Conservation (phyloP, 2,797 vertebrate species). For the Arrhamphus sclerolepis region DNA sequence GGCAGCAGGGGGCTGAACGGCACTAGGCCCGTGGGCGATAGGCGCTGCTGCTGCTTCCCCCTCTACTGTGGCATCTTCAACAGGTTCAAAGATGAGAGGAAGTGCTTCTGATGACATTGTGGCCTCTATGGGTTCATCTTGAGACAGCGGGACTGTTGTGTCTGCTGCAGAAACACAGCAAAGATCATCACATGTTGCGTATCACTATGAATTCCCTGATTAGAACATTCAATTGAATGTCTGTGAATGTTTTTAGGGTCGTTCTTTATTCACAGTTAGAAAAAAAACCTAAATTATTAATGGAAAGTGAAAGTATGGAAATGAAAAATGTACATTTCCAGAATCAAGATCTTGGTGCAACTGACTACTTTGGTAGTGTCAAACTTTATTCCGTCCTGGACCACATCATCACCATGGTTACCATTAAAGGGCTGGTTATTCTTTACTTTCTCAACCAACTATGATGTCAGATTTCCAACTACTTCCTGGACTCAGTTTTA, state of each 20-base stretch:
- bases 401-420: too few relatives aligned
- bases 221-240: conserved; percentile 7
- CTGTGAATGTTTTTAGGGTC: not conserved
- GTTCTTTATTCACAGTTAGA: not conserved
- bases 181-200: not conserved
- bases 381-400: too few relatives aligned
- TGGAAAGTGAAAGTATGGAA: not conserved
- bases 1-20: conserved; percentile 49
- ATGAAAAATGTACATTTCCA: conserved; percentile 26
- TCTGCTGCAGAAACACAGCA: conserved; percentile 50
- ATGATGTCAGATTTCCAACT: too few relatives aligned
- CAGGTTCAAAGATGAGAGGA: conserved; percentile 82
- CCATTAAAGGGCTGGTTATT: too few relatives aligned
- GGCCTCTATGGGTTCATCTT: conserved; percentile 74
- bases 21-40: conserved; percentile 37
- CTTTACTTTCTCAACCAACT: too few relatives aligned
- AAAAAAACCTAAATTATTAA: conserved; percentile 1
- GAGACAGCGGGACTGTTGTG: conserved; percentile 59
- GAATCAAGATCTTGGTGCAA: conserved; percentile 4
- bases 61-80: conserved; percentile 70
- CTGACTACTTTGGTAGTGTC: not conserved
- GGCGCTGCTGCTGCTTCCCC: conserved; percentile 10
- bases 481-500: too few relatives aligned
- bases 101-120: conserved; percentile 81
- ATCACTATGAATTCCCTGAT: not conserved